Evolutionary conservation across 2,888 invertebrate species (phyloP).

Genomic region (Oxytorus armatus): DNA sequence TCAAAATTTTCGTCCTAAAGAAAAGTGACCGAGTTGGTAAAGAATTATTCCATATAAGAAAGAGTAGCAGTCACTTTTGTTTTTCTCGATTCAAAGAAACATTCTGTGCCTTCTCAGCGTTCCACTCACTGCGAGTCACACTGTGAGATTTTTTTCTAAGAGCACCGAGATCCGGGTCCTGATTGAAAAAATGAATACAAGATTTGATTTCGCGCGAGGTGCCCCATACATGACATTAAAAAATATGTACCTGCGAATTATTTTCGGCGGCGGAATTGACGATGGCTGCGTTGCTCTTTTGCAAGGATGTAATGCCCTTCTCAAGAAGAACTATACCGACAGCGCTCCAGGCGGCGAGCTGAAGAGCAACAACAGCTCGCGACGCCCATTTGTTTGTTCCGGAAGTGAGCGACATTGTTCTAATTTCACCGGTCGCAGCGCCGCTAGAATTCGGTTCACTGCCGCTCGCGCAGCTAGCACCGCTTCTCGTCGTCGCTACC

Average conservation of each 20-base stretch:
- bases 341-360: constrained; percentile 77
- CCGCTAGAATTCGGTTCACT: constrained; percentile 20
- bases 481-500: constrained; percentile 54
- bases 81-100: no score
- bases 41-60: no score
- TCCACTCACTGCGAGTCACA: no score
- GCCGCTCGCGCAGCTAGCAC: constrained; percentile 34
- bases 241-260: constrained; percentile 1
- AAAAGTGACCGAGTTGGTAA: no score
- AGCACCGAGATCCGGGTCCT: no score
- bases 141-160: no score
- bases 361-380: constrained; percentile 76
- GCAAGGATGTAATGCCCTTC: constrained; percentile 76
- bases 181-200: no score
- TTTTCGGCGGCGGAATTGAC: neutral
- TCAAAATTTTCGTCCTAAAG: no score
- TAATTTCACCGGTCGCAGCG: constrained; percentile 37
- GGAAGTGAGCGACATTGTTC: constrained; percentile 73
- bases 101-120: no score
- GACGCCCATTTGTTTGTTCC: constrained; percentile 78
- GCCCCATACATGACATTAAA: neutral
- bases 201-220: no score
- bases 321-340: constrained; percentile 78
- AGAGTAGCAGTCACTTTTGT: no score
- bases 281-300: constrained; percentile 41